Evolutionary conservation across 2,888 invertebrate genomes (phyloP).

Genomic region (Agriopis aurantiaria): DNA sequence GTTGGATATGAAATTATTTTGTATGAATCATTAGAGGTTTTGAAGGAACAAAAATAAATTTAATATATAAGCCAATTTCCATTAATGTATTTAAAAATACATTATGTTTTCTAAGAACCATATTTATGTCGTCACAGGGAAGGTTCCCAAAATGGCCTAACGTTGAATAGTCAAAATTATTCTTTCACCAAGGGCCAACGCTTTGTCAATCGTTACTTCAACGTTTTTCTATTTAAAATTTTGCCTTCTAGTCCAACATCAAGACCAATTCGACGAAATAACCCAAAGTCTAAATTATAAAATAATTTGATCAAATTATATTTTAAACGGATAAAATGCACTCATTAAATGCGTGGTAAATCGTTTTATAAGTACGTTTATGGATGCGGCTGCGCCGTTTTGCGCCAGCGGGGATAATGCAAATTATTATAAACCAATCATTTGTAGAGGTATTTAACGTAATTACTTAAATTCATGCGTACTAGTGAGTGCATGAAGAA

Average conservation of each 20-base stretch:
- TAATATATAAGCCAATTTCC: no score
- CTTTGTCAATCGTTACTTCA: no score
- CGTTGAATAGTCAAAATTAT: no score
- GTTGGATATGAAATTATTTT: conserved; percentile 56
- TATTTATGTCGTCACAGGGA: no score
- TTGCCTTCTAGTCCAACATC: neutral
- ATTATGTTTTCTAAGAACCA: neutral
- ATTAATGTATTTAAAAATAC: no score
- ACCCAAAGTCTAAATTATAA: conserved; percentile 11
- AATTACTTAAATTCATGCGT: conserved; percentile 1
- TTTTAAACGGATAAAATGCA: conserved; percentile 15
- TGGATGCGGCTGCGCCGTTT: conserved; percentile 53
- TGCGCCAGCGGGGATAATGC: conserved; percentile 38
- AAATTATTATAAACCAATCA: conserved; percentile 14
- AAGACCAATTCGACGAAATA: conserved; percentile 2
- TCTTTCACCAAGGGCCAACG: no score
- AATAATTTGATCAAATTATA: conserved; percentile 27
- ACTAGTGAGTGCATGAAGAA: neutral
- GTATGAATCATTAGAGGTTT: conserved; percentile 39
- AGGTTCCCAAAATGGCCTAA: no score
- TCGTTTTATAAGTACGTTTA: conserved; percentile 65
- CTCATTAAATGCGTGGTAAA: conserved; percentile 49
- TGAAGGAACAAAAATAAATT: conserved; percentile 13
- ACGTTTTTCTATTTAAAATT: neutral
- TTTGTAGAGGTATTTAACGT: conserved; percentile 1